These are phyloP conservation scores for Aleiodes sp. DNA, from an alignment of 1,140 invertebrate genomes.

Conservation along the genomic window DNA sequence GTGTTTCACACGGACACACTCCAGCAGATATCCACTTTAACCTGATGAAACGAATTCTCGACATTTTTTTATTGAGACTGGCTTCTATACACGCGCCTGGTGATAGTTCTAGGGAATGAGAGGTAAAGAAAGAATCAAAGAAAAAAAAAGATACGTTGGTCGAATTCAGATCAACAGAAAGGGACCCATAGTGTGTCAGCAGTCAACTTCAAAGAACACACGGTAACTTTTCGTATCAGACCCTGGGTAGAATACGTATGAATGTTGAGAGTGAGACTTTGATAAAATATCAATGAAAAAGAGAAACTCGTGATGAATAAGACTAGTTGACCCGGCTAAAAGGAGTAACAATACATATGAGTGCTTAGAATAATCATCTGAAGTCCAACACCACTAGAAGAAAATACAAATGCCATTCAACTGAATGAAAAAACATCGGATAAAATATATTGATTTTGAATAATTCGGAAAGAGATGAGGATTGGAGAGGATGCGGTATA, in stretches of 20 bases:
- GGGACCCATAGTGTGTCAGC: constrained; percentile 47
- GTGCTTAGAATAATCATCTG: constrained; percentile 53
- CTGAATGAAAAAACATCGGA: no score
- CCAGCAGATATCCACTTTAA: constrained; percentile 24
- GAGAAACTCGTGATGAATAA: constrained; percentile 22
- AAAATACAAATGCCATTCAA: no score
- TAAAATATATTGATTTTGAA: no score
- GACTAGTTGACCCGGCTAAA: no score
- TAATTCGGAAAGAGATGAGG: no score
- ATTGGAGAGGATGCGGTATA: no score
- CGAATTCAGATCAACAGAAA: constrained; percentile 58
- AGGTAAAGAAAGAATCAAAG: neutral
- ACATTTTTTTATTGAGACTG: constrained; percentile 48
- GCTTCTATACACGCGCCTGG: constrained; percentile 27
- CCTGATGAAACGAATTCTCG: constrained; percentile 37
- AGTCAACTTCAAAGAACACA: constrained; percentile 55
- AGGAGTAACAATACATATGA: constrained; percentile 61
- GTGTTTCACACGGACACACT: constrained; percentile 32
- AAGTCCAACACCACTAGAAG: no score
- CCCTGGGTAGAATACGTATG: constrained; percentile 12
- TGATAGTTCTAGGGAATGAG: neutral
- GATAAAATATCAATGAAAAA: no score
- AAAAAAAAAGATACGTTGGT: constrained; percentile 49
- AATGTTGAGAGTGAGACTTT: constrained; percentile 7
- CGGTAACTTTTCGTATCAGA: neutral